These are phyloP conservation scores for Premnoplex brunnescens DNA, from an alignment of 2,797 vertebrate genomes.

Conservation along the genomic window DNA sequence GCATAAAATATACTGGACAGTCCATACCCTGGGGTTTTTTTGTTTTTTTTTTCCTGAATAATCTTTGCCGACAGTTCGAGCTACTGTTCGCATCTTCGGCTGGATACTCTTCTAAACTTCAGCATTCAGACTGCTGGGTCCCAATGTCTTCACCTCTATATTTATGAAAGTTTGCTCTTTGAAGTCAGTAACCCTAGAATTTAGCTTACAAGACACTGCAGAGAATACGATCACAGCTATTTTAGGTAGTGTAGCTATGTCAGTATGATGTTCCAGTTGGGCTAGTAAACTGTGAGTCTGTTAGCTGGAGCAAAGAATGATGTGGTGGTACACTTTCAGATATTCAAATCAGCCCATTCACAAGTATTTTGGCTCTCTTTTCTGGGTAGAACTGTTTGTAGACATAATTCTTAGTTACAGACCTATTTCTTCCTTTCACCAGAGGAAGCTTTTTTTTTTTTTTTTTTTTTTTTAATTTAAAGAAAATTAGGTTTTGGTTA, in stretches of 20 bases:
- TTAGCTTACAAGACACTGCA: background rate
- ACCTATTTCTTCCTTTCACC: background rate
- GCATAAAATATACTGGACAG: background rate
- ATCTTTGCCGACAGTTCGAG: background rate
- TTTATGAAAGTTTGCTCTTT: background rate
- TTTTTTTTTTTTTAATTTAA: background rate
- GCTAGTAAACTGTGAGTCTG: background rate
- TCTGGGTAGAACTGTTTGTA: background rate
- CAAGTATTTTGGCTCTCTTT: background rate
- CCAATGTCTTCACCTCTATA: background rate
- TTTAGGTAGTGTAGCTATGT: background rate
- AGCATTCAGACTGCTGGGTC: background rate
- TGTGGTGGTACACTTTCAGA: background rate
- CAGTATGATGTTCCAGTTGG: conserved; percentile 18
- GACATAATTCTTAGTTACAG: background rate
- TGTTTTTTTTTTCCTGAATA: background rate
- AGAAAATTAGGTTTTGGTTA: background rate
- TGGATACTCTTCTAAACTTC: background rate
- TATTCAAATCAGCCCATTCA: background rate
- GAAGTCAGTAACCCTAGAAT: conserved; percentile 24
- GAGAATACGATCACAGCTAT: background rate
- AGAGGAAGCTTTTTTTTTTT: background rate
- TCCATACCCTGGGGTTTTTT: too few relatives aligned
- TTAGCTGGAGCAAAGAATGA: background rate
- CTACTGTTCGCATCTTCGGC: background rate